These are phyloP conservation scores for Arenaria interpres DNA, from an alignment of 2,113 vertebrate genomes.

Conservation along the genomic window DNA sequence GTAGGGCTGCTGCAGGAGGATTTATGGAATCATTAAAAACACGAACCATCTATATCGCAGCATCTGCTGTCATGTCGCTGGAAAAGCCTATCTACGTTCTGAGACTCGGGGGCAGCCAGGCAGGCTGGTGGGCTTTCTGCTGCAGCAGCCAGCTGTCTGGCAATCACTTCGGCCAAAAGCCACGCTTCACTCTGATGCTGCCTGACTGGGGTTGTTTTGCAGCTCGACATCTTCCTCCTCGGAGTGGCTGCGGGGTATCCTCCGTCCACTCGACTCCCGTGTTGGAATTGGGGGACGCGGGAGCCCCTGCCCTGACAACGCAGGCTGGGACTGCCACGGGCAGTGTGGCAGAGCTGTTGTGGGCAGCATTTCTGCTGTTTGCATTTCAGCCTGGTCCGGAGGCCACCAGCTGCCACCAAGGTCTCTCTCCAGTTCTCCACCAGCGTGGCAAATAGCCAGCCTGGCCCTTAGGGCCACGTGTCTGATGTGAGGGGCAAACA, in stretches of 20 bases:
- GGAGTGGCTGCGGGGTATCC: rapidly evolving
- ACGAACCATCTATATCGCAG: background rate
- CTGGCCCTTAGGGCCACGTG: rapidly evolving
- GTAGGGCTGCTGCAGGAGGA: background rate
- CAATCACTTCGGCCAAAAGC: rapidly evolving
- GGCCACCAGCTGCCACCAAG: background rate
- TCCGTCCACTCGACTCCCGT: rapidly evolving
- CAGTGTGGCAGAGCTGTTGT: background rate
- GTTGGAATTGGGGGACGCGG: rapidly evolving
- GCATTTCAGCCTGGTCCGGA: background rate
- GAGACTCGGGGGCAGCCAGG: rapidly evolving
- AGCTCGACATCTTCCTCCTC: background rate
- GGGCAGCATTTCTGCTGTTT: background rate
- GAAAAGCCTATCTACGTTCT: rapidly evolving
- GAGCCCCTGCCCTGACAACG: too few species aligned
- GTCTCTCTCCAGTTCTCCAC: background rate
- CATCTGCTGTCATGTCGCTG: background rate
- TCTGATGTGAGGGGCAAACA: rapidly evolving
- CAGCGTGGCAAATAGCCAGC: background rate
- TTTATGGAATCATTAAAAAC: background rate
- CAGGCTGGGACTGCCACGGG: background rate
- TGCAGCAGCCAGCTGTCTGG: background rate
- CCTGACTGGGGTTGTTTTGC: background rate
- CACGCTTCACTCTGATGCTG: background rate
- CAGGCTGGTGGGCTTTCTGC: background rate